Base-by-base conservation (phyloP, 2,113 vertebrate species). In the Sinocyclocheilus rhinocerous region DNA sequence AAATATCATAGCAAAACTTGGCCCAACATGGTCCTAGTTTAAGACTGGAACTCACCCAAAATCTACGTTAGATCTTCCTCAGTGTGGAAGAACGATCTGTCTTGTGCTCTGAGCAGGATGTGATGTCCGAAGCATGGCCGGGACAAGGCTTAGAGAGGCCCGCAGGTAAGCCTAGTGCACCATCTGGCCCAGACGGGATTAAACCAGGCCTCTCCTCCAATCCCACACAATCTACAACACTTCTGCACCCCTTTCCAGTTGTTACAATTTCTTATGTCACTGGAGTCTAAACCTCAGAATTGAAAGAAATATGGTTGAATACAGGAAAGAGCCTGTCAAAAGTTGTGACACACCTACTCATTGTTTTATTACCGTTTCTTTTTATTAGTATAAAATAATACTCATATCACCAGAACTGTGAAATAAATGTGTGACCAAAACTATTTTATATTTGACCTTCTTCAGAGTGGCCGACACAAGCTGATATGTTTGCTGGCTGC, bases 121-220 rank as follows among this genome's bases (percentile, higher is more conserved):
- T 39, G 75, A 45, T 75, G 75, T 82, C 72, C 36, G 42, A 59
- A 45, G 67, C 70, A 18, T 76, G 39, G n/a, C 57, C 4, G 13
- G 55, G 22, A 42, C 2, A 24, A 15, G 42, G 55, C 63, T 84
- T 12, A 22, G 33, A 18, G 10, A 79, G 76, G 75, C 65, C 63
- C 26, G 26, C 33, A 67, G 81, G 42, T 90, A 91, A 91, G 77
- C 86, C 61, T 39, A 33, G 50, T 36, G 45, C 39, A 83, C 91
- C 90, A 91, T 92, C 86, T 92, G 91, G 45, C 86, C 29, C 72
- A 76, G 61, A 81, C 76, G 36, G 69, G 86, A 89, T 88, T 52
- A 91, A 87, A 50, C 52, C 42, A 18, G 24, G 79, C 50, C 12
- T 70, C 48, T 69, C 52, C 86, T 55, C 86, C 86, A 87, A 87